Evolutionary conservation across 2,113 vertebrate genomes (phyloP).

Genomic region (Cebidichthys violaceus): DNA sequence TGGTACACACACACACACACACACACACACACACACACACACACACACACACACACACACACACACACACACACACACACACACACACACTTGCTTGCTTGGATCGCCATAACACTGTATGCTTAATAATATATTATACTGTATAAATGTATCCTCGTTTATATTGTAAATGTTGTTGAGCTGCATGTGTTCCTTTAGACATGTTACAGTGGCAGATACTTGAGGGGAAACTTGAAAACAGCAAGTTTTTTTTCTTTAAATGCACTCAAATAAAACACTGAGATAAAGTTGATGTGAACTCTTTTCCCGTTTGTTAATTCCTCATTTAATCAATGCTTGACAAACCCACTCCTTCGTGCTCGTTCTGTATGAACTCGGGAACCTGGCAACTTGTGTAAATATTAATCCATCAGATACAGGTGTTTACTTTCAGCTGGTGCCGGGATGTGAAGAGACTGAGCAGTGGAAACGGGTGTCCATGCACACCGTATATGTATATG

Average conservation of each 20-base stretch:
- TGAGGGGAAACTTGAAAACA: not conserved
- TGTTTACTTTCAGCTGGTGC: conserved; percentile 37
- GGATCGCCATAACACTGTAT: too few relatives aligned
- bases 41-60: too few relatives aligned
- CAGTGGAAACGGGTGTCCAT: not conserved
- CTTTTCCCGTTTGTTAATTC: not conserved
- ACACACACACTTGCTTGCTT: too few relatives aligned
- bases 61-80: too few relatives aligned
- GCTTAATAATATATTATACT: not conserved
- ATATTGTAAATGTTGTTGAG: not conserved
- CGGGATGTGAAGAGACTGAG: not conserved
- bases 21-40: too few relatives aligned
- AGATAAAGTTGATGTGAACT: not conserved
- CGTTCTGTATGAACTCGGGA: not conserved
- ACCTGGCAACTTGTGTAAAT: conserved; percentile 25
- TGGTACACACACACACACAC: not conserved
- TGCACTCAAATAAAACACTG: not conserved
- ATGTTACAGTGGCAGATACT: not conserved
- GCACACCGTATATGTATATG: too few relatives aligned
- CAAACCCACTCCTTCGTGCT: not conserved
- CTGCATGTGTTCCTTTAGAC: not conserved
- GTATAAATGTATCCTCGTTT: not conserved
- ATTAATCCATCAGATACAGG: conserved; percentile 22
- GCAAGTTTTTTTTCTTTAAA: not conserved
- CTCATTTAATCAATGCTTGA: not conserved